Evolutionary conservation across 2,113 vertebrate species (phyloP).

Genomic region (Beaufortia kweichowensis): DNA sequence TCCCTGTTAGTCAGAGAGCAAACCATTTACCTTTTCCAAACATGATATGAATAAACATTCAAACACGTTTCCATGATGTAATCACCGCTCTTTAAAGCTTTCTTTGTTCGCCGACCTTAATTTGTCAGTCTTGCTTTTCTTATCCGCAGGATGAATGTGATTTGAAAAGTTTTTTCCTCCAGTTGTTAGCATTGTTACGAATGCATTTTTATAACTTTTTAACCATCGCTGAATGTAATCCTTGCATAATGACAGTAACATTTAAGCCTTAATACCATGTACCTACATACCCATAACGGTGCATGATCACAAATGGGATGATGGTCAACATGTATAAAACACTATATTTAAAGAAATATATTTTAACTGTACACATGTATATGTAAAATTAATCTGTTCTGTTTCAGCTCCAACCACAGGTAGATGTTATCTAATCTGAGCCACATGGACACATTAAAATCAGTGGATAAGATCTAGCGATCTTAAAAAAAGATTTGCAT

Average conservation of each 20-base stretch:
- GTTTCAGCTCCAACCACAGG: conserved; percentile 47
- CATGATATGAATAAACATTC: conserved; percentile 64
- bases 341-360: conserved; percentile 3
- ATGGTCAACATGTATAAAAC: not conserved
- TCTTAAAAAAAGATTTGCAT: no score
- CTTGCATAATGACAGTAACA: conserved; percentile 64
- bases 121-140: conserved; percentile 61
- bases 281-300: not conserved
- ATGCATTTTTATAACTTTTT: conserved; percentile 57
- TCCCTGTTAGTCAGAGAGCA: not conserved
- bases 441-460: no score
- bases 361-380: no score
- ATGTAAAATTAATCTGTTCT: no score
- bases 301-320: not conserved
- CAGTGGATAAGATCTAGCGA: no score
- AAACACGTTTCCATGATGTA: conserved; percentile 68
- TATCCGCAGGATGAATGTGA: conserved; percentile 57
- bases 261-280: conserved; percentile 51
- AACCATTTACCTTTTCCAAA: conserved; percentile 45
- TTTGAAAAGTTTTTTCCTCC: conserved; percentile 61
- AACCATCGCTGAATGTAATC: conserved; percentile 68
- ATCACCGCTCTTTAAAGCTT: conserved; percentile 74
- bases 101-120: conserved; percentile 75
- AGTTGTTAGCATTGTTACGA: conserved; percentile 58
- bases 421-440: no score